Base-by-base conservation (phyloP, 2,113 vertebrate species). In the Rhinolophus sinicus region DNA sequence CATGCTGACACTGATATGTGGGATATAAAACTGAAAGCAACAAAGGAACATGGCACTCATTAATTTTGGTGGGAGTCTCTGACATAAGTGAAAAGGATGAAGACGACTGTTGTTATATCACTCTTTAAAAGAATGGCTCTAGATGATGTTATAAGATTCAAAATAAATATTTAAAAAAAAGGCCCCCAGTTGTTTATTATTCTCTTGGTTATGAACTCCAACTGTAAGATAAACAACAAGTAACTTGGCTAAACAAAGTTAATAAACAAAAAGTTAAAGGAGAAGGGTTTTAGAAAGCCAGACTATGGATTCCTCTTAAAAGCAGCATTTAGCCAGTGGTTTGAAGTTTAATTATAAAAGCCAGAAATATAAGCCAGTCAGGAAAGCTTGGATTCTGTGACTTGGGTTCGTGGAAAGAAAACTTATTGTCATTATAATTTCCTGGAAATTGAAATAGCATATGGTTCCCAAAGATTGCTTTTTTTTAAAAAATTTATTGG, bases 371-470 rank as follows among this genome's bases (percentile, higher is more conserved):
- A 76, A 16, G 8, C n/a, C 52, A 81, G 44, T 44, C 58, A 88
- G 52, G 60, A 92, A 87, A 77, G 16, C 58, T 88, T 38, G 16
- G 15, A 35, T 18, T 54, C 76, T 72, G 16, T 90, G 58, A 81
- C 70, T 38, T 54, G 35, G n/a, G 62, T 81, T 81, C n/a, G 38
- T 13, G 11, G 24, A 88, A 86, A 88, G 19, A 67, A 64, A 58
- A 5, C 15, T 78, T 70, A 60, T 54, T 65, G 15, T 88, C 26
- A 88, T 80, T 83, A 76, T 88, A 65, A 21, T 62, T 95, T 84
- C 60, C 76, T 85, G 82, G 77, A 76, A 93, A 95, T 30, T 72
- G 58, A 81, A 93, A 93, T 64, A 80, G 33, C 18, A 88, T 90
- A 38, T 89, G 13, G 13, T 92, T 94, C 22, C 50, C 73, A 86